Evolutionary conservation across 2,888 invertebrate genomes (phyloP), one percentile per base, ranked within the genome.

Genomic region (Lottia gigantea): DNA sequence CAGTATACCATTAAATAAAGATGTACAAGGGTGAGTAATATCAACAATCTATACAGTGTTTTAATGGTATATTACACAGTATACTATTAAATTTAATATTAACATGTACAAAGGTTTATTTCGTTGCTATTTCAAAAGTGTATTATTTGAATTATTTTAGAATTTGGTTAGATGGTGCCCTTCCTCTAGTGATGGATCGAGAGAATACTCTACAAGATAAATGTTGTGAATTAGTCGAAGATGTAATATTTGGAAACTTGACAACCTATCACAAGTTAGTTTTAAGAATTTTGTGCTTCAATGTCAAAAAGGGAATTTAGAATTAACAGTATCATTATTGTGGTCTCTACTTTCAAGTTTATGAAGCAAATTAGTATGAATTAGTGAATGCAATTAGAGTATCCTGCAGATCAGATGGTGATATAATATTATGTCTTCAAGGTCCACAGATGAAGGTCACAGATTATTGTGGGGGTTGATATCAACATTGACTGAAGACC

Each of bases 381-480:
- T 31, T 31, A 6, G 6, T 6, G 6, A 31, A 31, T 31, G 31
- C 6, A 31, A 31, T 6, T 31, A 6, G 31, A 31, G 31, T 31
- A n/a, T 31, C 6, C 31, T 31, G 31, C 15, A 25, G 46, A 19
- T 47, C 23, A n/a, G 61, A 14, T 19, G 23, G 45, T 16, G n/a
- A n/a, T n/a, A 7, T 15, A 26, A 8, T 45, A 14, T n/a, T 16
- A 1, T 67, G 15, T 23, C 4, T 65, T 71, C 6, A 72, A 81
- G 80, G 62, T 81, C 82, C 1, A 77, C 71, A 11, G 72, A 77
- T 0, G 74, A 76, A 8, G 67, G 70, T 6, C 83, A 84, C 65
- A 66, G 70, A 19, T 78, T 92, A 66, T 92, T 92, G 0, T 93
- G 93, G 93, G 86, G 86, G 77, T 66, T 85, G 40, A 86, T 93